These are phyloP conservation scores for Lycophotia porphyrea DNA, from an alignment of 2,888 invertebrate genomes.

Conservation along the genomic window DNA sequence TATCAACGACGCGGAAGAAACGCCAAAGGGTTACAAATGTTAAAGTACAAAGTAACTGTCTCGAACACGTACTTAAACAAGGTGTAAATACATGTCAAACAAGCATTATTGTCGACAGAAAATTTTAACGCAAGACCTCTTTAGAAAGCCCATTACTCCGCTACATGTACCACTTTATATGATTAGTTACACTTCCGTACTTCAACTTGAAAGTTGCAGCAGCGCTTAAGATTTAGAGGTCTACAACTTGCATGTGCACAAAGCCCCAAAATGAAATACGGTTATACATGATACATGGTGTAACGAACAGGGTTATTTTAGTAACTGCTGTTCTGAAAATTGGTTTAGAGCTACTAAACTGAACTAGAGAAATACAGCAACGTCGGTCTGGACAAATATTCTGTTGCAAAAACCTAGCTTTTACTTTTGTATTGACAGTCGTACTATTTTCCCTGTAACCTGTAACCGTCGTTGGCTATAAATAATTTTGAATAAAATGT, in stretches of 20 bases:
- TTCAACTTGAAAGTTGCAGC: conserved; percentile 48
- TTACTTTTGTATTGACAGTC: not conserved
- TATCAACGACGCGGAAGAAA: conserved; percentile 38
- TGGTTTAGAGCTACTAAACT: not conserved
- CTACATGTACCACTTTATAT: conserved; percentile 54
- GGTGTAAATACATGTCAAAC: conserved; percentile 42
- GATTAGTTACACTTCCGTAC: conserved; percentile 57
- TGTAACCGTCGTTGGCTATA: not conserved
- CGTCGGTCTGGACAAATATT: not conserved
- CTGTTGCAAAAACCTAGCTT: not conserved
- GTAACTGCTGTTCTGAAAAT: conserved; percentile 7
- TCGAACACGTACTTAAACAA: conserved; percentile 43
- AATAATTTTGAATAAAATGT: not conserved
- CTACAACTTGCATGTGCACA: conserved; percentile 48
- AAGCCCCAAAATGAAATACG: conserved; percentile 44
- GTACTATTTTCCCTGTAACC: not conserved
- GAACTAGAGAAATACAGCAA: not conserved
- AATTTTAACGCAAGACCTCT: conserved; percentile 17
- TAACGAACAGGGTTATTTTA: conserved; percentile 6
- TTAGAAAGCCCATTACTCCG: conserved; percentile 27
- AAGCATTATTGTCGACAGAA: conserved; percentile 33
- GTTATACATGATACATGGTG: conserved; percentile 41
- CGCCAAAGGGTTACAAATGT: conserved; percentile 26
- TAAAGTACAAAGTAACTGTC: conserved; percentile 43
- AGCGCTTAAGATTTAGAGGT: conserved; percentile 56